These are phyloP conservation scores for Metaphire vulgaris DNA, from an alignment of 1,140 invertebrate genomes.

Conservation along the genomic window DNA sequence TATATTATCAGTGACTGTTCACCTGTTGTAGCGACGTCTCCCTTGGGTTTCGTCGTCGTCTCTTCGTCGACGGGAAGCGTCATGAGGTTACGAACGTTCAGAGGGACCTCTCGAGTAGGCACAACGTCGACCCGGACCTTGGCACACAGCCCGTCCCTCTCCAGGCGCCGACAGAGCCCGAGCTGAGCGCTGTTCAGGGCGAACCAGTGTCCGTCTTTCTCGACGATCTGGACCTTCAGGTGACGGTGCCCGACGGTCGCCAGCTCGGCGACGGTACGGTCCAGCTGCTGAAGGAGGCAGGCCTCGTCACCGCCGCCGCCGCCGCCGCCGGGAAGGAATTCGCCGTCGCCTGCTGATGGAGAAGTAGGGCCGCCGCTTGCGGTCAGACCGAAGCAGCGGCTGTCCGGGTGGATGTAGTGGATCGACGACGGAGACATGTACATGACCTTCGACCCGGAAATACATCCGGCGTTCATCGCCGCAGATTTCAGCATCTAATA, in stretches of 20 bases:
- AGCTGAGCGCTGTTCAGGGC: constrained; percentile 49
- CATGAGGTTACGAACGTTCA: constrained; percentile 40
- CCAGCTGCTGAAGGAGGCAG: no score
- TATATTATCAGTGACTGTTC: no score
- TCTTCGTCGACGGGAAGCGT: constrained; percentile 29
- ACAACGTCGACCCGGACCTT: constrained; percentile 44
- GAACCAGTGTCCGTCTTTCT: constrained; percentile 49
- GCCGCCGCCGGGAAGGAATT: background rate
- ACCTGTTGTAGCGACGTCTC: no score
- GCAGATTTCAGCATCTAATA: no score
- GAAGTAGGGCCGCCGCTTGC: no score
- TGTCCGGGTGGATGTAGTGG: background rate
- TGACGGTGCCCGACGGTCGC: constrained; percentile 19
- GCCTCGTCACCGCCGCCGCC: no score
- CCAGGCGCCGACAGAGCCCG: constrained; percentile 42
- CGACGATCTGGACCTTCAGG: constrained; percentile 48
- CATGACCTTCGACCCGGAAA: background rate
- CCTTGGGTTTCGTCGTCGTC: background rate
- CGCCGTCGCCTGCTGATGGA: no score
- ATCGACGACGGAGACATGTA: background rate
- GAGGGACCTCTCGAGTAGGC: constrained; percentile 43
- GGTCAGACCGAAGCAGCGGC: background rate
- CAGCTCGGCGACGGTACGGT: background rate
- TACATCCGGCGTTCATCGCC: no score
- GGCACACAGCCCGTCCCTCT: constrained; percentile 40